These are phyloP conservation scores for Oceanodroma leucorhoa DNA, from an alignment of 2,797 vertebrate species.

Conservation along the genomic window DNA sequence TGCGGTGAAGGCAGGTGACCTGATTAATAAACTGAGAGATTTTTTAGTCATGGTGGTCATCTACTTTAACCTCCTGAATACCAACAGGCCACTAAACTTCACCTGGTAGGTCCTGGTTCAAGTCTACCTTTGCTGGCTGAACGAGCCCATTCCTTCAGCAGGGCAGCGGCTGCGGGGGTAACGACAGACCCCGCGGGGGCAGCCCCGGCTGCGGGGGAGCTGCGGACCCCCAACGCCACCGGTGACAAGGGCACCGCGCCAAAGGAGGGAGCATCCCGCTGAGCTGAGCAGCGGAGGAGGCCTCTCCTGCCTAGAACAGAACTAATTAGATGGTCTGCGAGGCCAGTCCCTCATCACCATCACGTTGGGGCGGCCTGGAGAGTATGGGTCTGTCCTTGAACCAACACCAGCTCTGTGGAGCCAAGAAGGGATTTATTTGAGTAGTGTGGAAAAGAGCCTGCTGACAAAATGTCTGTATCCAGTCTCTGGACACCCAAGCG, in stretches of 20 bases:
- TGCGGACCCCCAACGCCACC: fast-evolving
- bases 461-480: neutral
- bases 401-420: neutral
- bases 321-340: neutral
- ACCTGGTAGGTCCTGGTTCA: neutral
- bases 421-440: neutral
- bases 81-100: neutral
- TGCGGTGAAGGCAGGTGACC: neutral
- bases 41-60: neutral
- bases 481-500: neutral
- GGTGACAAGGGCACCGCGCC: neutral
- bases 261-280: neutral
- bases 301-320: neutral
- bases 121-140: neutral
- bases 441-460: neutral
- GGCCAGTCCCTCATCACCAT: neutral
- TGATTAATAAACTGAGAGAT: neutral
- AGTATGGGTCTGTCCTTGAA: neutral
- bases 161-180: neutral
- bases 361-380: neutral
- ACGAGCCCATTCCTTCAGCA: no score
- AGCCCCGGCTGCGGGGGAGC: neutral
- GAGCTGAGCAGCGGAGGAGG: neutral
- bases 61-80: neutral
- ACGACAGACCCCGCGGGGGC: fast-evolving